Evolutionary conservation across 2,113 vertebrate genomes (phyloP).

Genomic region (Strix aluco): DNA sequence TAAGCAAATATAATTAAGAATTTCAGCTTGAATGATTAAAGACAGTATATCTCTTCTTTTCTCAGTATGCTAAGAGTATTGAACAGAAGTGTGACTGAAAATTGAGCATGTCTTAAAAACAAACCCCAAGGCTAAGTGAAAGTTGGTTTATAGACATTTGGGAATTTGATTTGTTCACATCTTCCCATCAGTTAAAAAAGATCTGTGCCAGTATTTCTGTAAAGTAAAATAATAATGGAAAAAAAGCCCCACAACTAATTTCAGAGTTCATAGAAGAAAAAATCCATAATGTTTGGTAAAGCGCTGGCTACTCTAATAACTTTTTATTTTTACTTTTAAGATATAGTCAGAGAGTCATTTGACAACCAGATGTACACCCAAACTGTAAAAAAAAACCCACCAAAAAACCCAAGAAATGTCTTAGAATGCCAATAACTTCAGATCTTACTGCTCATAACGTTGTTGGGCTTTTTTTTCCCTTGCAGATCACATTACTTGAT

Average conservation of each 20-base stretch:
- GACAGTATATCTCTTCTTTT: background rate
- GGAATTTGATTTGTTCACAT: constrained; percentile 44
- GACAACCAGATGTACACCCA: background rate
- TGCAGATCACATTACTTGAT: background rate
- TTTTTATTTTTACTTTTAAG: background rate
- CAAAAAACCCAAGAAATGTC: background rate
- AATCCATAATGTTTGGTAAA: background rate
- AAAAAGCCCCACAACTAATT: background rate
- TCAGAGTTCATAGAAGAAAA: background rate
- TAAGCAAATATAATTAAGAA: constrained; percentile 49
- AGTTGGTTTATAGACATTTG: constrained; percentile 39
- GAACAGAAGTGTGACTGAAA: constrained; percentile 31
- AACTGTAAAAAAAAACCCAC: background rate
- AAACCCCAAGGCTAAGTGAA: constrained; percentile 44
- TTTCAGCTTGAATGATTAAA: constrained; percentile 34
- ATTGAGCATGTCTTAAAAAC: constrained; percentile 27
- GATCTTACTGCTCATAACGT: background rate
- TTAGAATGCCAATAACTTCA: background rate
- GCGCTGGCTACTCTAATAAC: background rate
- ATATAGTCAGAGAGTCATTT: background rate
- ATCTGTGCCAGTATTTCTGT: background rate
- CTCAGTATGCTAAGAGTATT: constrained; percentile 15
- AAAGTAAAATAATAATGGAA: constrained; percentile 6
- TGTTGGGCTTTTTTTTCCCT: background rate
- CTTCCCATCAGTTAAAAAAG: constrained; percentile 3